Evolutionary conservation across 53 echinoderm and acorn worm species (phyloP).

Genomic region (Actinopyga echinites): DNA sequence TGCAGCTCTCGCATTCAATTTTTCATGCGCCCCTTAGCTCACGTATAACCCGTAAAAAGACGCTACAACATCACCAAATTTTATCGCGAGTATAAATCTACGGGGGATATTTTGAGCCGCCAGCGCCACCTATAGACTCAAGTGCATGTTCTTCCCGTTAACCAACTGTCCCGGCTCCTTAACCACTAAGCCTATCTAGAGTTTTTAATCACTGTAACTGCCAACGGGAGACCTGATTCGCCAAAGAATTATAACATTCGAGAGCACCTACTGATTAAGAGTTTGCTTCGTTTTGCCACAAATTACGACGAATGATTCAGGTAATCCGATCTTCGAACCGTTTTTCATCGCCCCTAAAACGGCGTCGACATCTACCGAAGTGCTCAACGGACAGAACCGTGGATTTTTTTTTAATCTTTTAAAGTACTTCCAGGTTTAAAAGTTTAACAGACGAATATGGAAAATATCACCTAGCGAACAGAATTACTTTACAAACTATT

Average conservation of each 20-base stretch:
- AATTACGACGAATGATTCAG: conserved; percentile 36
- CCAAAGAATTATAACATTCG: conserved; percentile 18
- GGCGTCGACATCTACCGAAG: conserved; percentile 10
- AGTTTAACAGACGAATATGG: too few relatives aligned
- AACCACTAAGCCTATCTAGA: conserved; percentile 34
- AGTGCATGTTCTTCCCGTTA: not conserved
- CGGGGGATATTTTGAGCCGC: too few relatives aligned
- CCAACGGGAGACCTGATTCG: conserved; percentile 37
- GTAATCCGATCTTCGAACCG: conserved; percentile 12
- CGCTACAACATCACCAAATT: too few relatives aligned
- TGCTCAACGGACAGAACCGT: conserved; percentile 4
- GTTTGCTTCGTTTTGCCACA: conserved; percentile 40
- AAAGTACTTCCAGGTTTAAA: not conserved
- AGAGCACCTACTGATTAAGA: conserved; percentile 17
- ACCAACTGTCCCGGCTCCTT: conserved; percentile 37
- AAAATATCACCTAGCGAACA: too few relatives aligned
- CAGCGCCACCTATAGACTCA: too few relatives aligned
- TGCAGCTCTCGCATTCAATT: too few relatives aligned
- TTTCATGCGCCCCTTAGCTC: too few relatives aligned
- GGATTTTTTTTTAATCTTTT: not conserved
- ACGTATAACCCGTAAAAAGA: too few relatives aligned
- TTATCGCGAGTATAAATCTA: too few relatives aligned
- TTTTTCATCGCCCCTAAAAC: conserved; percentile 31
- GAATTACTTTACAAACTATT: too few relatives aligned
- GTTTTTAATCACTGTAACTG: conserved; percentile 36